A percentile compares a stretch with the other conserved stretches of the same genome.
Conservation (phyloP, 2,113 vertebrate genomes). For the Saccopteryx bilineata region DNA sequence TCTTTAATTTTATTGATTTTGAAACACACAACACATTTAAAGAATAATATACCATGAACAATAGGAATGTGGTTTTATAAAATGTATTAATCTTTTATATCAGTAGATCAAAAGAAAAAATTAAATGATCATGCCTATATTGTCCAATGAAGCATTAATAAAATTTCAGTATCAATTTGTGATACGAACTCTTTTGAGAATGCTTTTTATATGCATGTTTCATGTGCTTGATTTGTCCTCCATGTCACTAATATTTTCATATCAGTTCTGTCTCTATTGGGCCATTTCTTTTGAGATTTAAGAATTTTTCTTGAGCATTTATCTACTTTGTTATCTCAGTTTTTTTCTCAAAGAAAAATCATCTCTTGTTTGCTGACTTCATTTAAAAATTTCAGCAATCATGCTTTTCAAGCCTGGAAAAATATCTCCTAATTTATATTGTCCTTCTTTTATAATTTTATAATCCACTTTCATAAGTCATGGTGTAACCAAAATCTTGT, state of each 20-base stretch:
- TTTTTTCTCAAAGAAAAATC: conserved; percentile 15
- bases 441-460: background rate
- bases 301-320: background rate
- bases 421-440: background rate
- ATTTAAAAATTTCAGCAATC: conserved; percentile 6
- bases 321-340: background rate
- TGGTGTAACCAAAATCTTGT: background rate
- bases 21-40: conserved; percentile 6
- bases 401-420: conserved; percentile 12
- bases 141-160: background rate
- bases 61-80: conserved; percentile 34
- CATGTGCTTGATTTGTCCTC: background rate
- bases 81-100: conserved; percentile 1
- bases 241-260: conserved; percentile 3
- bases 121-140: background rate
- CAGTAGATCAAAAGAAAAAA: background rate
- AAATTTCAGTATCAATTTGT: conserved; percentile 18
- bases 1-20: conserved; percentile 32
- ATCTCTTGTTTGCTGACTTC: background rate
- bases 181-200: conserved; percentile 10
- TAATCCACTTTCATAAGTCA: background rate
- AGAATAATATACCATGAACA: conserved; percentile 14
- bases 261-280: background rate
- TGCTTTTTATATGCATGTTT: background rate
- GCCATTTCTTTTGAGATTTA: conserved; percentile 13